Conservation (phyloP, 2,113 vertebrate species). For the Melanerpes aurifrons region DNA sequence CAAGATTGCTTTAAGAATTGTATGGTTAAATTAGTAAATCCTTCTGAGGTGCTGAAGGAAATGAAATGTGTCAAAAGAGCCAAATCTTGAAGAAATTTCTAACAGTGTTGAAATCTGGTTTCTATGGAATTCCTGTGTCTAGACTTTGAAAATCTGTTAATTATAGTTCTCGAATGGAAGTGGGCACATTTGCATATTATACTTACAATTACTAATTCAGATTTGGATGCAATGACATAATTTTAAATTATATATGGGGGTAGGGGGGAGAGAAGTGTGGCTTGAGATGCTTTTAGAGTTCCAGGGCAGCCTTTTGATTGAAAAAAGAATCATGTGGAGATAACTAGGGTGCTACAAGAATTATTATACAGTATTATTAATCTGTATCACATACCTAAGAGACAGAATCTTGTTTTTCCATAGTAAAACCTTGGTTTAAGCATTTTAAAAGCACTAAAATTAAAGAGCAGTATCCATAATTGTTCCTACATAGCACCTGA, state of each 20-base stretch:
- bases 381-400: background rate
- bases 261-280: background rate
- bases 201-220: background rate
- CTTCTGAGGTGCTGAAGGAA: background rate
- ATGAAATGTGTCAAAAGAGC: background rate
- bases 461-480: background rate
- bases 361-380: background rate
- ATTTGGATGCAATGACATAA: background rate
- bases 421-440: background rate
- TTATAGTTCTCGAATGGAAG: background rate
- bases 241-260: background rate
- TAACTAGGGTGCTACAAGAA: background rate
- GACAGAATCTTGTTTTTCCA: background rate
- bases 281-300: background rate
- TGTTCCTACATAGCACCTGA: background rate
- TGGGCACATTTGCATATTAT: background rate
- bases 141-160: slow-evolving; percentile 3
- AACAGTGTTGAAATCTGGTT: background rate
- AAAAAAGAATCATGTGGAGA: background rate
- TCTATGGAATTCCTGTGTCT: background rate
- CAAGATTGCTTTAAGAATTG: background rate
- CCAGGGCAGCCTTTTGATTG: background rate
- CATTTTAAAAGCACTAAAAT: background rate
- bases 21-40: background rate
- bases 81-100: background rate